Evolutionary conservation across 2,797 vertebrate genomes (phyloP), one percentile per base, ranked within the genome.

Genomic region (Hippoglossus hippoglossus): DNA sequence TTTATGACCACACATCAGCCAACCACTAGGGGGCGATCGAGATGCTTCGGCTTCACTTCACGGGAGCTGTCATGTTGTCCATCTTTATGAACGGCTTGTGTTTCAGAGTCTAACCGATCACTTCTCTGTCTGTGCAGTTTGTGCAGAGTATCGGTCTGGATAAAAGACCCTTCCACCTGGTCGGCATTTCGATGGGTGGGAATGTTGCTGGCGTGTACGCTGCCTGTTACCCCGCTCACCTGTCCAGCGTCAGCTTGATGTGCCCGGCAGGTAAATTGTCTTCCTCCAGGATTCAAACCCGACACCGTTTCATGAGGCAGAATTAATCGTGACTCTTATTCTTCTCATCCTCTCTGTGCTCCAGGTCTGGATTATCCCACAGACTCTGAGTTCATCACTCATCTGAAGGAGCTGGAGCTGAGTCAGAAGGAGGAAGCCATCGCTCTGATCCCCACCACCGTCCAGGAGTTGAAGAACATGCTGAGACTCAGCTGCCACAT

Each of bases 161-260:
- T 58, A 74, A 82, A 63, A 69, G 22, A 18, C 84, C 79, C 1
- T 92, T 93, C 65, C 91, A 93, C 57, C 72, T 92, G 60, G 36
- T 73, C 0, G 92, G 92, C 13, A 62, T 84, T 0, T 93, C 92
- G 0, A 93, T 93, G 92, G 92, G 92, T 0, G 92, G 92, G 2
- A 88, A 87, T 2, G 84, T 93, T 0, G 85, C 92, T 0, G 92
- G 92, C 0, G 89, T 93, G 3, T 93, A 92, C 1, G 87, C 89
- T 2, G 88, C 88, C 15, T 53, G 5, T 1, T 68, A 87, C 75
- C 36, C 89, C 0, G 2, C 52, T 0, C 0, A 80, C 12, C 82
- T 92, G 76, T 73, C 68, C 58, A 36, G 84, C 6, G 41, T 84
- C 66, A 86, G 86, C 28, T 55, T 93, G 78, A 64, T 93, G 5